Evolutionary conservation across 2,888 invertebrate genomes (phyloP).

Genomic region (Macrosoma leucophasiata): DNA sequence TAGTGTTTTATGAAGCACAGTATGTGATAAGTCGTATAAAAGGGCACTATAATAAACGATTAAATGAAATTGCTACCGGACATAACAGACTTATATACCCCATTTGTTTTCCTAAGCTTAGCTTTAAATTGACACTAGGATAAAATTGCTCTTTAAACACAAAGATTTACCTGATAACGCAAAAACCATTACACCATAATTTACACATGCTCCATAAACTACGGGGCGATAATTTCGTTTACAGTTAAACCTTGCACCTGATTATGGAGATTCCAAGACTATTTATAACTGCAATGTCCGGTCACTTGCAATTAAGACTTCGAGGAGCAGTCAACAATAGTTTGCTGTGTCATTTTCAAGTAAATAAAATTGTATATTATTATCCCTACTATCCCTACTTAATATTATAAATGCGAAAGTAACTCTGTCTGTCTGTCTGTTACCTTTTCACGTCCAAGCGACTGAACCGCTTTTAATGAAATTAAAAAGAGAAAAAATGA

Average conservation of each 20-base stretch:
- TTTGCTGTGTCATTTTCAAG: no score
- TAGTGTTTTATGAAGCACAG: not conserved
- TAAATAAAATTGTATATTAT: no score
- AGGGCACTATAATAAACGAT: conserved; percentile 27
- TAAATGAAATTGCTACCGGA: conserved; percentile 28
- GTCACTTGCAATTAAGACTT: no score
- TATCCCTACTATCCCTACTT: no score
- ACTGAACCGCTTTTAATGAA: no score
- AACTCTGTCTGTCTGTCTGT: no score
- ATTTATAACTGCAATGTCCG: conserved; percentile 13
- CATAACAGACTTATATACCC: conserved; percentile 44
- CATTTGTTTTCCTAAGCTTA: conserved; percentile 45
- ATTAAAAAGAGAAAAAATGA: no score
- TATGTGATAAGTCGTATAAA: conserved; percentile 8
- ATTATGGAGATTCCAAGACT: conserved; percentile 11
- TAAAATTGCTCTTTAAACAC: conserved; percentile 47
- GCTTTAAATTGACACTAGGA: conserved; percentile 54
- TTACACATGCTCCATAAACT: conserved; percentile 46
- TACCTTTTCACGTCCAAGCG: no score
- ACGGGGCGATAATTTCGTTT: conserved; percentile 43
- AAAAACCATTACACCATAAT: conserved; percentile 46
- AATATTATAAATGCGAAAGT: no score
- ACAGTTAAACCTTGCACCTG: conserved; percentile 30
- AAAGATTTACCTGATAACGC: conserved; percentile 49
- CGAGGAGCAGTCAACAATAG: no score